Base-by-base conservation (phyloP, 2,797 vertebrate genomes). In the Loris lydekkerianus region DNA sequence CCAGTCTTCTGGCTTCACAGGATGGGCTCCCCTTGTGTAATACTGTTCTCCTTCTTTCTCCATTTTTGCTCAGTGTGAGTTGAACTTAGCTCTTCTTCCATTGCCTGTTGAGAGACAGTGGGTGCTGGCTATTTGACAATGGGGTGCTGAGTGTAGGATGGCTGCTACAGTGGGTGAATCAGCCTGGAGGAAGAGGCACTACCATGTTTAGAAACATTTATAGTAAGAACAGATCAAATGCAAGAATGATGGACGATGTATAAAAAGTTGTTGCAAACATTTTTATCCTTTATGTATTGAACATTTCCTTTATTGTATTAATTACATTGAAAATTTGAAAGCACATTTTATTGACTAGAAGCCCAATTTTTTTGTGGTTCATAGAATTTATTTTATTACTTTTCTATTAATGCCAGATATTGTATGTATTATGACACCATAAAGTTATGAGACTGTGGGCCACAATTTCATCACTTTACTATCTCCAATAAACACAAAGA, bases 401-500 rank as follows among this genome's bases (percentile, higher is more conserved):
- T 89, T 88, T 46, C 18, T 40, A n/a, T 61, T 63, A 73, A 31
- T 80, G 46, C 56, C 72, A 84, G 93, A 70, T 85, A 93, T 27
- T 81, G 6, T 75, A 9, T 83, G 3, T 84, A 40, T 75, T 86
- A 49, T 27, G 83, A 34, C 72, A 43, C 37, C 67, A 7, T 58
- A 34, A 92, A 93, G 77, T 93, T 95, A 65, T 10, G 27, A 88
- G 65, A 80, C 27, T 37, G 0, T n/a, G 23, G 80, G 56, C 37
- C 46, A 85, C 49, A 31, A 63, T 89, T 84, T 84, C 23, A 78
- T 96, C 67, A 67, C 58, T 34, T 94, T 20, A 53, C 58, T 86
- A 80, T 73, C 9, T 91, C 94, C 63, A 69, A 84, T 87, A 86
- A 97, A n/a, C 70, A 49, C 81, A 82, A 70, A 85, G 77, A 89